A percentile compares a stretch with the other conserved stretches of the same genome.
Evolutionary conservation across 64 coral and sea anemone genomes (phyloP).

Genomic region (Actinia tenebrosa): DNA sequence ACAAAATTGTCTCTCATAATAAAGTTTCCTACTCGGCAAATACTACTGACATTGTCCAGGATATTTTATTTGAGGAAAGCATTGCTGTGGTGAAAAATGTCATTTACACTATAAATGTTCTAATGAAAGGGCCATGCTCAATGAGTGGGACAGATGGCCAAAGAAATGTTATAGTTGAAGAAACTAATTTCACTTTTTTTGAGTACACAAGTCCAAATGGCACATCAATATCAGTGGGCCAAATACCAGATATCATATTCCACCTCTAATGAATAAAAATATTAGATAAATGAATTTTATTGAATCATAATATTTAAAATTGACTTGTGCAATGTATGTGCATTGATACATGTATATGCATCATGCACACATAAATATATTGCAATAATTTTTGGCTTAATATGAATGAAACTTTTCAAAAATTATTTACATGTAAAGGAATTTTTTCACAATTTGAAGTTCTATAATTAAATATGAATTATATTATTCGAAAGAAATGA

Average conservation of each 20-base stretch:
- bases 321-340: not conserved
- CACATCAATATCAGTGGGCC: conserved; percentile 61
- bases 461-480: not conserved
- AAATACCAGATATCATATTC: conserved; percentile 87
- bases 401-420: not conserved
- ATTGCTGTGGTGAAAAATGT: conserved; percentile 58
- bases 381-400: not conserved
- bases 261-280: not conserved
- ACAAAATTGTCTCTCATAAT: conserved; percentile 56
- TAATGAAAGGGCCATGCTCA: conserved; percentile 67
- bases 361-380: no score
- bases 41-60: conserved; percentile 53
- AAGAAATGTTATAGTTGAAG: conserved; percentile 35
- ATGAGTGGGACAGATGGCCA: conserved; percentile 79
- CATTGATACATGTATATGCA: not conserved
- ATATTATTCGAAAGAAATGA: not conserved
- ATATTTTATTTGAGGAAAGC: conserved; percentile 66
- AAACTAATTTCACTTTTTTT: conserved; percentile 63
- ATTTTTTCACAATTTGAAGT: not conserved
- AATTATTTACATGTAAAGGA: not conserved
- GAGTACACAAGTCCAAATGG: conserved; percentile 84
- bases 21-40: conserved; percentile 60
- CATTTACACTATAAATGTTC: conserved; percentile 64
- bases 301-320: not conserved
- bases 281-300: not conserved